phyloP scores from a whole-genome alignment of 2,113 vertebrate genomes.

The Mionectes macconnelli region DNA sequence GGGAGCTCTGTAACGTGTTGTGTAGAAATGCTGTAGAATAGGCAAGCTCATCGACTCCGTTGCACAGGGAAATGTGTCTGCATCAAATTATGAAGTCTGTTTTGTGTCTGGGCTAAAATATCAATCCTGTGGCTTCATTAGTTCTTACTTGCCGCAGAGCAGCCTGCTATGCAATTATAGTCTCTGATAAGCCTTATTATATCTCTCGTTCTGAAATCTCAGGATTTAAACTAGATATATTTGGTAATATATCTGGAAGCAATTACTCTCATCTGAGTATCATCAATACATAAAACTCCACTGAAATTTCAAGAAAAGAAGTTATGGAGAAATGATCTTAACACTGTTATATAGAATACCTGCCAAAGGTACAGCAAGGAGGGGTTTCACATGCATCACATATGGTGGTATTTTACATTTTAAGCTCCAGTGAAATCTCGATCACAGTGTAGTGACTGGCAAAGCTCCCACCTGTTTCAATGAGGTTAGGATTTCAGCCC shows the following conservation, averaged over 20 bases:
- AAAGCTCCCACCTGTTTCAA: background rate
- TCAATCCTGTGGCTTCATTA: background rate
- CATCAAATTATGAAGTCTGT: background rate
- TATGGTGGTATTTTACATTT: background rate
- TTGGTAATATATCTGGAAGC: background rate
- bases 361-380: background rate
- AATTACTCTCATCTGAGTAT: background rate
- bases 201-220: background rate
- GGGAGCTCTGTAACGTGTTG: background rate
- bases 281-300: background rate
- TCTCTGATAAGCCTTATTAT: background rate
- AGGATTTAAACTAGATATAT: background rate
- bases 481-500: background rate
- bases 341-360: background rate
- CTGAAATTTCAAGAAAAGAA: background rate
- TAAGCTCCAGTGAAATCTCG: background rate
- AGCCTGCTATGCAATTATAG: background rate
- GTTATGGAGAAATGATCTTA: background rate
- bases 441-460: background rate
- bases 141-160: background rate
- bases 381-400: background rate
- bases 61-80: background rate
- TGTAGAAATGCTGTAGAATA: background rate
- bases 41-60: background rate
- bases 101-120: background rate